Conservation (phyloP, 2,888 invertebrate species). For the Rhamphomyia laevipes region DNA sequence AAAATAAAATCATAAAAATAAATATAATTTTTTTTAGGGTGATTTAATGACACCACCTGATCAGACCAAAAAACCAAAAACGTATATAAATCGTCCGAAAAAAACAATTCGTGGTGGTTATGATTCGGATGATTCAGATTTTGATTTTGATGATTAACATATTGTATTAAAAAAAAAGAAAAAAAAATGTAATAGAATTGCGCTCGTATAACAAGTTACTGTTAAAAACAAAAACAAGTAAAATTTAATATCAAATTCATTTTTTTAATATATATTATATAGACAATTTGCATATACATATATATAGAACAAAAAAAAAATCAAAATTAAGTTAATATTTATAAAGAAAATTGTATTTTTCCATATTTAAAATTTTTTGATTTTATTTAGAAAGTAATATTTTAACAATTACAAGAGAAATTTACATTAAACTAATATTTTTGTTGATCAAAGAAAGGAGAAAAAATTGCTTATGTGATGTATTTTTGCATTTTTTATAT, state of each 20-base stretch:
- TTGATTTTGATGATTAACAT: slow-evolving; percentile 43
- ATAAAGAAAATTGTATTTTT: background rate
- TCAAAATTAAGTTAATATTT: background rate
- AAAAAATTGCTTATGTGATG: too few relatives aligned
- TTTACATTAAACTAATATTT: background rate
- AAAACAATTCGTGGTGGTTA: slow-evolving; percentile 42
- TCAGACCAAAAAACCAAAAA: slow-evolving; percentile 38
- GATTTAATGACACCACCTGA: slow-evolving; percentile 53
- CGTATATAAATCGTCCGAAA: slow-evolving; percentile 40
- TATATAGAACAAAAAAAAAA: background rate
- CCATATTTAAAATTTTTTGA: too few relatives aligned
- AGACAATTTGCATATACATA: background rate
- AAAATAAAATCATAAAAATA: background rate
- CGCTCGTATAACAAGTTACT: too few relatives aligned
- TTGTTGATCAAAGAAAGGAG: background rate
- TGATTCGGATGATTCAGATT: slow-evolving; percentile 43
- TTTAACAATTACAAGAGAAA: too few relatives aligned
- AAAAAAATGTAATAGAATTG: too few relatives aligned
- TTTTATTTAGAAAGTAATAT: too few relatives aligned
- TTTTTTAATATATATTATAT: too few relatives aligned
- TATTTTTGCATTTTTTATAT: too few relatives aligned
- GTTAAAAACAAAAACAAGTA: too few relatives aligned
- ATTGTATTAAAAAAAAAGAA: too few relatives aligned
- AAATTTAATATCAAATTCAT: too few relatives aligned
- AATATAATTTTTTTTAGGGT: slow-evolving; percentile 32